phyloP scores from a whole-genome alignment of 2,797 vertebrate genomes.

The Sebastes hopkinsi region DNA sequence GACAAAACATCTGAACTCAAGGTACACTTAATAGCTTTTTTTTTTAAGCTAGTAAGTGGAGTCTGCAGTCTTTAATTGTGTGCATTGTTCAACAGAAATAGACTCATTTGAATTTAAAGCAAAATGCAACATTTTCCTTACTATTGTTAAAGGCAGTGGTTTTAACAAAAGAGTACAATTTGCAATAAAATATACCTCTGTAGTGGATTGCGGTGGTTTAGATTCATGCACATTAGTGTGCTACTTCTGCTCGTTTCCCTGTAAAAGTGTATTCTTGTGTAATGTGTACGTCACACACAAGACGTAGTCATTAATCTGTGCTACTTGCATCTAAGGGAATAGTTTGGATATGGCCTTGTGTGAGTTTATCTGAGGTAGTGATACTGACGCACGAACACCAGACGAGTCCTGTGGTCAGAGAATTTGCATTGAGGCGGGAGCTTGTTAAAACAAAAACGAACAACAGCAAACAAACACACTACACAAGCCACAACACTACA shows the following conservation, averaged over 20 bases:
- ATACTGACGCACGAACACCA: conserved; percentile 29
- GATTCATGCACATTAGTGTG: not conserved
- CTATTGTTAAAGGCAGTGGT: not conserved
- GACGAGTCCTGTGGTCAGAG: conserved; percentile 22
- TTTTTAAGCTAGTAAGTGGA: too few relatives aligned
- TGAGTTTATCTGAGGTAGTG: conserved; percentile 3
- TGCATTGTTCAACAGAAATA: not conserved
- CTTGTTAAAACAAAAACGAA: conserved; percentile 47
- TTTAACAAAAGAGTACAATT: not conserved
- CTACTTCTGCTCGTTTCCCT: not conserved
- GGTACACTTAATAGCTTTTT: too few relatives aligned
- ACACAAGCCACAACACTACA: conserved; percentile 36
- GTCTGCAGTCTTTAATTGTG: not conserved
- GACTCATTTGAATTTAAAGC: not conserved
- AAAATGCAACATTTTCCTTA: not conserved
- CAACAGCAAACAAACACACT: conserved; percentile 47
- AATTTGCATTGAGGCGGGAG: not conserved
- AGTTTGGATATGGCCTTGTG: not conserved
- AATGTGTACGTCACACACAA: not conserved
- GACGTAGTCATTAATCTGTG: not conserved
- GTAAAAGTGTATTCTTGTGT: not conserved
- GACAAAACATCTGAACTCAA: too few relatives aligned
- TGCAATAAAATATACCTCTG: not conserved
- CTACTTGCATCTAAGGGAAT: not conserved
- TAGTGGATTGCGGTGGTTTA: not conserved